Percentiles rank a stretch among this genome's conserved stretches.
phyloP scores from a whole-genome alignment of 2,888 invertebrate species.

The Machimus atricapillus region DNA sequence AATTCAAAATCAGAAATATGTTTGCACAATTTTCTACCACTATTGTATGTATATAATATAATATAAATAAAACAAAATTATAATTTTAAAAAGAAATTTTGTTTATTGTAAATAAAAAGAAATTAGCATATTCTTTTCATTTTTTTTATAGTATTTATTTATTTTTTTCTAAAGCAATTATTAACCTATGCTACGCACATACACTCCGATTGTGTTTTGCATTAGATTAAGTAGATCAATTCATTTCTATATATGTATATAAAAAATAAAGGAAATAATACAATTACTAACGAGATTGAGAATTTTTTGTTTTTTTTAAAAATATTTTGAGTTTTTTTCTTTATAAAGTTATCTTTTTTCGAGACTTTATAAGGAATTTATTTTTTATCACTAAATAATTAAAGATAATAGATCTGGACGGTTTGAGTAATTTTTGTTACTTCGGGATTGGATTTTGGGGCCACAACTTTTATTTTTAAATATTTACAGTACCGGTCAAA shows the following conservation, averaged over 20 bases:
- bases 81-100: neutral
- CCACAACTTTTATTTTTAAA: no score
- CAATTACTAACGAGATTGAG: neutral
- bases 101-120: neutral
- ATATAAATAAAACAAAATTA: neutral
- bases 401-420: no score
- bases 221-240: neutral
- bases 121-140: neutral
- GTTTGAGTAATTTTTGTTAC: no score
- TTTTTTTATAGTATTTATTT: neutral
- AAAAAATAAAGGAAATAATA: neutral
- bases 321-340: neutral
- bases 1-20: no score
- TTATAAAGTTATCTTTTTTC: neutral
- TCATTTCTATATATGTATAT: neutral
- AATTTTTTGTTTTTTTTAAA: neutral
- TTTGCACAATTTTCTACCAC: no score
- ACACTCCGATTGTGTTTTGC: neutral
- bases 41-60: neutral
- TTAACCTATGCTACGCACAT: neutral
- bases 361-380: neutral
- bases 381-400: neutral
- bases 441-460: no score
- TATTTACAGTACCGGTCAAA: no score
- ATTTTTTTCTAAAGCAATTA: neutral